Evolutionary conservation across 2,797 vertebrate species (phyloP).

Genomic region (Gorsachius magnificus): DNA sequence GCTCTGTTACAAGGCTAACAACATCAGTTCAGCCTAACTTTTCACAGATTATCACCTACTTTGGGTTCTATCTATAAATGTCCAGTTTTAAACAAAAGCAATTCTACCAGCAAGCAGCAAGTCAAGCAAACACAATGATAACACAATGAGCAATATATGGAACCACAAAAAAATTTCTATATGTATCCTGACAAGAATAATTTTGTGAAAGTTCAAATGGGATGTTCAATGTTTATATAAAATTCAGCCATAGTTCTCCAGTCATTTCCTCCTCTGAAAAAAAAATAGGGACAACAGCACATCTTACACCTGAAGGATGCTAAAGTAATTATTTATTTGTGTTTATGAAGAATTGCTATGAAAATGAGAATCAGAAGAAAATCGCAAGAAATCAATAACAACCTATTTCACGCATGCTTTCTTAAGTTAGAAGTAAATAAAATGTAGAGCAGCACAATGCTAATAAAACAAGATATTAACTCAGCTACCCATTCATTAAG

Average conservation of each 20-base stretch:
- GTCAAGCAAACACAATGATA: background rate
- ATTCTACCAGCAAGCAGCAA: background rate
- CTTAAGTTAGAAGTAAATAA: background rate
- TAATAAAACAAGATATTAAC: background rate
- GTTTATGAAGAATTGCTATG: background rate
- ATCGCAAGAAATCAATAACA: background rate
- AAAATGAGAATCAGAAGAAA: background rate
- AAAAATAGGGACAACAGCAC: background rate
- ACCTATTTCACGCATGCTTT: background rate
- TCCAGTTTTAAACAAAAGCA: background rate
- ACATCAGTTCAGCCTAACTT: background rate
- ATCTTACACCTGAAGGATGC: background rate
- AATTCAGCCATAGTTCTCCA: background rate
- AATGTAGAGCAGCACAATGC: background rate
- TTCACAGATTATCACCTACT: background rate
- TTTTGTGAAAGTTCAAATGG: background rate
- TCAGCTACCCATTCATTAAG: background rate
- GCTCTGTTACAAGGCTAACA: background rate
- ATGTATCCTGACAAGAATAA: background rate
- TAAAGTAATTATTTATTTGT: background rate
- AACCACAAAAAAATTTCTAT: background rate
- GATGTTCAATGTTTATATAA: background rate
- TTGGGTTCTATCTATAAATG: background rate
- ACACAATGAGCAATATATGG: background rate
- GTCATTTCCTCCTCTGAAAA: rapidly evolving